A percentile compares a stretch with the other conserved stretches of the same genome.
Evolutionary conservation across 1,140 invertebrate species (phyloP).

Genomic region (Melipona quadrifasciata): DNA sequence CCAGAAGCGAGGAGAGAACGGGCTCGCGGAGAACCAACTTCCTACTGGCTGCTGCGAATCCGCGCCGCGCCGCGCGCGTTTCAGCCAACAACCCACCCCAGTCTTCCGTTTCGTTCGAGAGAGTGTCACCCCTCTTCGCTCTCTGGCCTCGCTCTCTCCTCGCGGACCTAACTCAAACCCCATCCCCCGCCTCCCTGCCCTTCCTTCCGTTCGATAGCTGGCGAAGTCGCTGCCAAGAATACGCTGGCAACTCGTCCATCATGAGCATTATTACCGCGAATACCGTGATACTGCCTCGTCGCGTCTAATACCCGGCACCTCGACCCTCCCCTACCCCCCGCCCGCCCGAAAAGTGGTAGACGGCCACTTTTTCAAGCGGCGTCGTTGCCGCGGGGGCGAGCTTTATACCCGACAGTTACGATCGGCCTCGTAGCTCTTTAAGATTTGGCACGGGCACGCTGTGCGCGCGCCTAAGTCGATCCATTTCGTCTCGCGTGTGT

Average conservation of each 20-base stretch:
- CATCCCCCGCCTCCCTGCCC: neutral
- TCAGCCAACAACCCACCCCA: conserved; percentile 67
- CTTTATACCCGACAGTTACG: conserved; percentile 42
- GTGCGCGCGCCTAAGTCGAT: neutral
- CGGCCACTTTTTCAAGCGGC: conserved; percentile 28
- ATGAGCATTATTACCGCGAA: conserved; percentile 78
- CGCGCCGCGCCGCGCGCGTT: conserved; percentile 40
- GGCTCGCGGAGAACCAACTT: conserved; percentile 35
- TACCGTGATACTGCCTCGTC: conserved; percentile 70
- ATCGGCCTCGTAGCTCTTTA: conserved; percentile 39
- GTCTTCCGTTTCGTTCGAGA: conserved; percentile 43
- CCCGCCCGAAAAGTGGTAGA: too few species aligned
- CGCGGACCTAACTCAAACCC: neutral
- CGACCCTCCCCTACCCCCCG: conserved; percentile 7
- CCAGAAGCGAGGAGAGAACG: conserved; percentile 32
- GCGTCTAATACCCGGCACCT: conserved; percentile 54
- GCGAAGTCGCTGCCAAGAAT: conserved; percentile 75
- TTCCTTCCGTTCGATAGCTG: conserved; percentile 55
- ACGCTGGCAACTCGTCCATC: conserved; percentile 76
- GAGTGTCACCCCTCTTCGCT: conserved; percentile 50
- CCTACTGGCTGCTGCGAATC: conserved; percentile 39
- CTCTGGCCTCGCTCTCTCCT: neutral
- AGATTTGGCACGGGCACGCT: conserved; percentile 43
- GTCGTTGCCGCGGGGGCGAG: conserved; percentile 34
- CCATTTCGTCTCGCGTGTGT: neutral